Evolutionary conservation across 2,888 invertebrate genomes (phyloP).

Genomic region (Caenorhabditis auriculariae): DNA sequence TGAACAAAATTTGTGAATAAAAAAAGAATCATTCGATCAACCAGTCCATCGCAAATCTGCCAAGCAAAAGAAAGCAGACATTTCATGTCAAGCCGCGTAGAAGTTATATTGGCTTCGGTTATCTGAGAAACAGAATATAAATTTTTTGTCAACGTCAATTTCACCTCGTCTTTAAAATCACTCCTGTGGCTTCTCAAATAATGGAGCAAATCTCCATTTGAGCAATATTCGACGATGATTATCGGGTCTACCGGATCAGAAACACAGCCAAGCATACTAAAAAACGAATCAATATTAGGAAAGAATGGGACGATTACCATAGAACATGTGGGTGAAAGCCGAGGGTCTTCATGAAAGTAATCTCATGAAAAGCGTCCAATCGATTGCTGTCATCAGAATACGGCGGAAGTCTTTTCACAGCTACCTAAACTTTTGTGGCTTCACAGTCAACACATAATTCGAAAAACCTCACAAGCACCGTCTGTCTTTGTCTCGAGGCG

Average conservation of each 20-base stretch:
- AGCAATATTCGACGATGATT: slow-evolving; percentile 52
- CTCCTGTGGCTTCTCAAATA: slow-evolving; percentile 41
- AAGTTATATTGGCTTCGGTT: slow-evolving; percentile 17
- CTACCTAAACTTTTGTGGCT: slow-evolving; percentile 22
- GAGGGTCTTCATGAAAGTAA: slow-evolving; percentile 58
- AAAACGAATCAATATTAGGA: background rate
- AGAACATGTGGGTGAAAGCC: slow-evolving; percentile 55
- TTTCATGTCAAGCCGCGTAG: slow-evolving; percentile 46
- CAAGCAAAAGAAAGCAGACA: slow-evolving; percentile 53
- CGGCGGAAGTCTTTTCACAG: slow-evolving; percentile 55
- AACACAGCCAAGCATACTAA: slow-evolving; percentile 52
- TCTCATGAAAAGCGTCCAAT: slow-evolving; percentile 48
- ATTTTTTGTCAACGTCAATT: background rate
- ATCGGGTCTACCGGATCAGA: slow-evolving; percentile 46
- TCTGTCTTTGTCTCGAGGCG: no score
- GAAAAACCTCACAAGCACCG: no score
- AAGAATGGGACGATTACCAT: slow-evolving; percentile 13
- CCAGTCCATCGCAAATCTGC: slow-evolving; percentile 56
- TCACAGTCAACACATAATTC: background rate
- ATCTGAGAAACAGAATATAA: slow-evolving; percentile 5
- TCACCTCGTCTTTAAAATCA: slow-evolving; percentile 30
- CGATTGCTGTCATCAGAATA: slow-evolving; percentile 56
- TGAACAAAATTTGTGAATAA: slow-evolving; percentile 8
- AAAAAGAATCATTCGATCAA: slow-evolving; percentile 11
- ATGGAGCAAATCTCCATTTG: slow-evolving; percentile 53